Base-by-base conservation (phyloP, 2,113 vertebrate genomes). In the Cochlearius cochlearius region DNA sequence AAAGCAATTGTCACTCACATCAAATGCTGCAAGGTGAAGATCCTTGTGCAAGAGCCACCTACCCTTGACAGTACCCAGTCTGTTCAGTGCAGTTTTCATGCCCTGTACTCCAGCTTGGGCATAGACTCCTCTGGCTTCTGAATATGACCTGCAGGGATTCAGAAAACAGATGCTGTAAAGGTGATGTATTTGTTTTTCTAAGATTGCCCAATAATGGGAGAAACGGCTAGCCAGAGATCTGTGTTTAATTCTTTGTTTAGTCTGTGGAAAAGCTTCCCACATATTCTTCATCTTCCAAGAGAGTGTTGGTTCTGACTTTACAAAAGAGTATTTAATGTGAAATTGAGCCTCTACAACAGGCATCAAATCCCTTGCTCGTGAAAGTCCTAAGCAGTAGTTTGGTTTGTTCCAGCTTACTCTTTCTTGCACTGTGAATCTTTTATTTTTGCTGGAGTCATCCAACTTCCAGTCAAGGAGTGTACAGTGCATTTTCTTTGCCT, bases 21-120 rank as follows among this genome's bases (percentile, higher is more conserved):
- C 19, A 43, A 32, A 36, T 32, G 3, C 15, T 59, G 11, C 23
- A 43, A 39, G 21, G 43, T 12, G 4, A 50, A 87, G 41, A 58
- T 53, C 10, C 4, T 41, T 49, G 3, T 30, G 30, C 34, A 53
- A 72, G 5, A 67, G 11, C 5, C 5, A 23, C 11, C 21, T 15
- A 16, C 5, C 1, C 1, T 8, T 49, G 10, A 17, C 10, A 73
- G 8, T 41, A 7, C 8, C 17, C 39, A n/a, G 8, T 22, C 25
- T 25, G 25, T 75, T 56, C 36, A 32, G 30, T 49, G 17, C 17
- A 18, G 10, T 39, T 43, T 67, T 76, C 22, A 30, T 30, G 10
- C 5, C 16, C 6, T 39, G 13, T 66, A 6, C 7, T 60, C 7
- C 10, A 58, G 2, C 11, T 52, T 67, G 41, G 9, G 0, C 20